phyloP scores from a whole-genome alignment of 2,888 invertebrate genomes.

The Hermodice carunculata region DNA sequence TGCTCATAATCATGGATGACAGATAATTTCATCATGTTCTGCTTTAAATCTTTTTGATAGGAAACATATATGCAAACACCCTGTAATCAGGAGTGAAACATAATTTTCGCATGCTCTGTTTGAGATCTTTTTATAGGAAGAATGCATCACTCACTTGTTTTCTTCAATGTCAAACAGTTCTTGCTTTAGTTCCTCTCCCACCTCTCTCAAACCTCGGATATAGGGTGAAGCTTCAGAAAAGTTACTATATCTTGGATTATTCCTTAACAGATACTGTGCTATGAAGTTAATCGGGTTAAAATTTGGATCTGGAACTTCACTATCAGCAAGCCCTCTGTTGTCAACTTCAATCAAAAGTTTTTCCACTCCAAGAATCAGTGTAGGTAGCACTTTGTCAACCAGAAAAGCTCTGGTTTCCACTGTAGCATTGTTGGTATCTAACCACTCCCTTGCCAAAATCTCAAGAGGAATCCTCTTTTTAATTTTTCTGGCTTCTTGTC shows the following conservation, averaged over 20 bases:
- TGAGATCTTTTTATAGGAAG: too few relatives aligned
- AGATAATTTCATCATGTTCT: too few relatives aligned
- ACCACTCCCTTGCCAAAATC: slow-evolving; percentile 65
- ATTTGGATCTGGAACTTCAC: slow-evolving; percentile 53
- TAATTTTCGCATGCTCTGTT: too few relatives aligned
- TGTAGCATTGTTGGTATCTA: slow-evolving; percentile 59
- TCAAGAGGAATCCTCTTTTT: slow-evolving; percentile 67
- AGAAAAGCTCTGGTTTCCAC: slow-evolving; percentile 64
- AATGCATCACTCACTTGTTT: slow-evolving; percentile 67
- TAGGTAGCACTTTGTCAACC: slow-evolving; percentile 67
- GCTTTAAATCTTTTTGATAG: too few relatives aligned
- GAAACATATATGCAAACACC: too few relatives aligned
- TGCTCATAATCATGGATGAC: too few relatives aligned
- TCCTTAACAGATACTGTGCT: slow-evolving; percentile 69
- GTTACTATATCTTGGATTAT: slow-evolving; percentile 68
- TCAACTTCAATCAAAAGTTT: slow-evolving; percentile 67
- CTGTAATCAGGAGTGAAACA: too few relatives aligned
- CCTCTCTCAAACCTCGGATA: slow-evolving; percentile 63
- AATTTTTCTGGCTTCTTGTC: slow-evolving; percentile 57
- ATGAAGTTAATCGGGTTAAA: slow-evolving; percentile 70
- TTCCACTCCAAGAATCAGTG: slow-evolving; percentile 68
- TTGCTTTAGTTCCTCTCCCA: slow-evolving; percentile 63
- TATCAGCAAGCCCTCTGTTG: slow-evolving; percentile 56
- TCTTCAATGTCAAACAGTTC: slow-evolving; percentile 65
- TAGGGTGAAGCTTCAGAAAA: slow-evolving; percentile 69